Evolutionary conservation across 2,888 invertebrate species (phyloP), one percentile per base, ranked within the genome.

Genomic region (Glyphotaelius pellucidus): DNA sequence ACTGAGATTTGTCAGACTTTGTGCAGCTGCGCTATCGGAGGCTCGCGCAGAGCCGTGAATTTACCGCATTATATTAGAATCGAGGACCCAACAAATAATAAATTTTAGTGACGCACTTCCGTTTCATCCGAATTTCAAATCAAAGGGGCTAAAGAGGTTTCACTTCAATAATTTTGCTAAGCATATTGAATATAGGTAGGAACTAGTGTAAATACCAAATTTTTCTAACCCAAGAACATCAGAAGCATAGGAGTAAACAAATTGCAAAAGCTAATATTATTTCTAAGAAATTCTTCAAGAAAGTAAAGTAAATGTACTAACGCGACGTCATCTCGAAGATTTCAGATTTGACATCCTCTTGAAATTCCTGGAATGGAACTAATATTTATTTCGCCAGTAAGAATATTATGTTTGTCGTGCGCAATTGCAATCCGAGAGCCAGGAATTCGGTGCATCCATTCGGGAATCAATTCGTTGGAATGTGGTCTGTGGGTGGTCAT

Each of bases 361-460:
- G 67, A 67, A 67, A 67, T 67, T 67, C 9, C 25, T 1, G 67
- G 67, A 67, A 67, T 67, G 67, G 67, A 67, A 11, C 67, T 3
- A 19, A 83, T 83, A 83, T 83, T 83, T 32, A 31, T 19, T 83
- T 83, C 32, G 31, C 31, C 32, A 35, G 14, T 83, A 31, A 32
- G 11, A 35, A 32, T 83, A 83, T 83, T 83, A 83, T 83, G 31
- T 19, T 83, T 32, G 31, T 32, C 32, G 83, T 25, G 35, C 9
- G 83, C 83, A 19, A 83, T 83, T 83, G 83, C 83, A 32, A 83
- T 83, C n/a, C 35, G 35, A 25, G 83, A 32, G 83, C 11, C 5
- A 83, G 83, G 83, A 35, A 83, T 83, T 83, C 83, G 19, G 32
- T 15, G 83, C 83, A 83, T 83, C 81, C 81, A 83, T 31, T 83